These are phyloP conservation scores for Trichonephila clavata DNA, from an alignment of 1,140 invertebrate genomes.

Conservation along the genomic window DNA sequence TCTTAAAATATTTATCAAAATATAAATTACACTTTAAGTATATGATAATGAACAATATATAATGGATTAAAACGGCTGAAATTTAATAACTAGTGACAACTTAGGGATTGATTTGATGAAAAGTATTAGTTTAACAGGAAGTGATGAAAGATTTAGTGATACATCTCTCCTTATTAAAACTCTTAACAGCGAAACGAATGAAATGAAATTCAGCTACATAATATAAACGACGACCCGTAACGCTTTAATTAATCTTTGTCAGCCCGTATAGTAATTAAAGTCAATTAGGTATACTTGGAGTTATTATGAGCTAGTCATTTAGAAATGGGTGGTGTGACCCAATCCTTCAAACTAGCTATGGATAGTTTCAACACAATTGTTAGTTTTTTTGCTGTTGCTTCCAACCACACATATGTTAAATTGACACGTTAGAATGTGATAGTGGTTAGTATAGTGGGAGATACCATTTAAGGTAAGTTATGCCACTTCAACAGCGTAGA, in stretches of 20 bases:
- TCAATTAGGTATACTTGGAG: background rate
- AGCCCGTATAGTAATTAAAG: background rate
- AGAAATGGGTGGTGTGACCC: background rate
- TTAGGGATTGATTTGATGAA: background rate
- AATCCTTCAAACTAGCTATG: background rate
- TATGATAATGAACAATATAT: too few relatives aligned
- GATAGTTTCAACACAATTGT: background rate
- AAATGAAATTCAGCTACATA: background rate
- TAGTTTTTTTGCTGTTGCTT: too few relatives aligned
- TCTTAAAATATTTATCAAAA: too few relatives aligned
- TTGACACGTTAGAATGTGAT: too few relatives aligned
- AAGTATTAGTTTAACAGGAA: background rate
- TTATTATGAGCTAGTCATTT: background rate
- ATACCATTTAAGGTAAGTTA: too few relatives aligned
- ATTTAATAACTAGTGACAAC: background rate
- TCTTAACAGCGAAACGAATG: background rate
- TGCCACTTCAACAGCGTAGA: too few relatives aligned
- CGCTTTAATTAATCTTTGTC: background rate
- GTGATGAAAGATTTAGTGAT: constrained; percentile 8
- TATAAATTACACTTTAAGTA: too few relatives aligned
- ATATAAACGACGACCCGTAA: background rate
- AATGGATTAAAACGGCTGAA: too few relatives aligned
- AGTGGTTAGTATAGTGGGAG: too few relatives aligned
- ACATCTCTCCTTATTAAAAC: background rate
- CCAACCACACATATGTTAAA: too few relatives aligned